phyloP scores from a whole-genome alignment of 2,113 vertebrate genomes.

The Perccottus glenii region DNA sequence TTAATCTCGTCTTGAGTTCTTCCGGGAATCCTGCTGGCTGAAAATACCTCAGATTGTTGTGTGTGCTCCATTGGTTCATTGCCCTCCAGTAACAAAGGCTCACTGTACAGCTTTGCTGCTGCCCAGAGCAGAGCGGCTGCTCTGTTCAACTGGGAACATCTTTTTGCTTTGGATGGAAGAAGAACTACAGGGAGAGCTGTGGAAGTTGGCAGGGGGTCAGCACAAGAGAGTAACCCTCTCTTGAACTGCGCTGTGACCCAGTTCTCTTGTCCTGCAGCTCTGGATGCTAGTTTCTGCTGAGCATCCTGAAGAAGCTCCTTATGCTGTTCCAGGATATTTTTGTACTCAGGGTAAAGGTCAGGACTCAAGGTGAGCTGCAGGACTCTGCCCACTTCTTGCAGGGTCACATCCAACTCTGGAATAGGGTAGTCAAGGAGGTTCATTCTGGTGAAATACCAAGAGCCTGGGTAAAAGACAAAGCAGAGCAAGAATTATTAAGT shows the following conservation, averaged over 20 bases:
- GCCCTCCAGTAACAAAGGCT: conserved; percentile 75
- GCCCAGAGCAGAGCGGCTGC: conserved; percentile 80
- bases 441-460: conserved; percentile 67
- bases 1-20: conserved; percentile 72
- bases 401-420: conserved; percentile 76
- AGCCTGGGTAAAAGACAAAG: conserved; percentile 9
- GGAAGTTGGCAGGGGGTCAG: conserved; percentile 75
- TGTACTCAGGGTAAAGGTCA: conserved; percentile 71
- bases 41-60: conserved; percentile 79
- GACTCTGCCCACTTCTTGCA: conserved; percentile 77
- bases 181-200: conserved; percentile 78
- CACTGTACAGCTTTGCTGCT: conserved; percentile 73
- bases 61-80: conserved; percentile 74
- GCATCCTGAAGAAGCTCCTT: conserved; percentile 60
- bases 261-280: conserved; percentile 67
- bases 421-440: conserved; percentile 76
- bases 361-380: conserved; percentile 78
- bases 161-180: conserved; percentile 58
- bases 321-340: conserved; percentile 65
- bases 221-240: conserved; percentile 68
- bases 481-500: not conserved
- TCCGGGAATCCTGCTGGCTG: conserved; percentile 78
- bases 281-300: conserved; percentile 52
- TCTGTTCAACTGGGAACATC: conserved; percentile 63
- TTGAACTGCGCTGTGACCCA: conserved; percentile 83